Percentiles rank a stretch among this genome's conserved stretches.
Evolutionary conservation across 53 echinoderm and acorn worm species (phyloP).

Genomic region (Henricia sp.): DNA sequence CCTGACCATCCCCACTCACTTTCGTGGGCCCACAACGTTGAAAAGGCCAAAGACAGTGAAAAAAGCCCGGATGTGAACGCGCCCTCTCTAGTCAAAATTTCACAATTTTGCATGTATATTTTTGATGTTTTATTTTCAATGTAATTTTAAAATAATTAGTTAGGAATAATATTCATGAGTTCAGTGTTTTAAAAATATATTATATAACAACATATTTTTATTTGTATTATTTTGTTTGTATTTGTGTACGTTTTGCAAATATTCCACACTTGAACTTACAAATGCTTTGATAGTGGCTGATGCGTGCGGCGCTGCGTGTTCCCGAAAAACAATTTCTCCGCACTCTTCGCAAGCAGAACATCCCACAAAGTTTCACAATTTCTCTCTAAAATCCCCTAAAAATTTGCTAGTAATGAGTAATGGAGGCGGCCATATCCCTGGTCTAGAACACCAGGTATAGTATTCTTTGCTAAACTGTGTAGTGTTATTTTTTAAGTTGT

Average conservation of each 20-base stretch:
- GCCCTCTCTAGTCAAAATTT: slow-evolving; percentile 48
- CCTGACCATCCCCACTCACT: not conserved
- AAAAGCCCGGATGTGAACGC: slow-evolving; percentile 50
- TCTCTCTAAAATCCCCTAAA: slow-evolving; percentile 67
- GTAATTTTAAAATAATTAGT: too few species aligned
- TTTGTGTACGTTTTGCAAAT: too few species aligned
- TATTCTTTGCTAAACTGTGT: slow-evolving; percentile 33
- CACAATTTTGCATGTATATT: too few species aligned
- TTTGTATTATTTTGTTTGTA: too few species aligned
- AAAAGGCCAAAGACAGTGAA: slow-evolving; percentile 14
- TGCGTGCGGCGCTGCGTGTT: slow-evolving; percentile 35
- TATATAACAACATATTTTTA: too few species aligned
- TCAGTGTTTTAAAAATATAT: too few species aligned
- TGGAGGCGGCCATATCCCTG: slow-evolving; percentile 96
- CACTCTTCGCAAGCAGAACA: not conserved
- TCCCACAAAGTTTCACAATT: slow-evolving; percentile 53
- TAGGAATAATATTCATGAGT: too few species aligned
- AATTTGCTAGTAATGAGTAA: slow-evolving; percentile 97
- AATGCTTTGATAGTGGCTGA: slow-evolving; percentile 17
- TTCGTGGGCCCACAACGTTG: slow-evolving; percentile 58
- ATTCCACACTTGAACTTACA: too few species aligned
- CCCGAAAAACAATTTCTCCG: slow-evolving; percentile 20
- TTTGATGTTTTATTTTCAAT: too few species aligned
- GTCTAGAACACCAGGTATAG: slow-evolving; percentile 99
- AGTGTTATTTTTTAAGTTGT: not conserved